Conservation (phyloP, 2,797 vertebrate genomes). For the Lithobates pipiens region DNA sequence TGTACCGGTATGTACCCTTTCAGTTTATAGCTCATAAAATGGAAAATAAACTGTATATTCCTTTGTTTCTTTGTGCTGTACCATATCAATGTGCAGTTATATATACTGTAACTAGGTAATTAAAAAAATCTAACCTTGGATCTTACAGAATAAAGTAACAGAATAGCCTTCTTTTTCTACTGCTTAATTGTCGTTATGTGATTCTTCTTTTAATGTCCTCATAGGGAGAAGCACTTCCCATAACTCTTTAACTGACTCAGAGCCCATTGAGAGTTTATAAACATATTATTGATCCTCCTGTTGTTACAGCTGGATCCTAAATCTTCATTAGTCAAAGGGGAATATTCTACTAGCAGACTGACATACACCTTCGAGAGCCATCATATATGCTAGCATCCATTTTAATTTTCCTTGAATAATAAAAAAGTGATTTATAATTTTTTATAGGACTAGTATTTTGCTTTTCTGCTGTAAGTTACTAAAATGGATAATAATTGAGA, state of each 20-base stretch:
- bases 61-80: neutral
- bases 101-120: constrained; percentile 25
- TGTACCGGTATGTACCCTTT: neutral
- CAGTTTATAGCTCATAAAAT: neutral
- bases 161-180: neutral
- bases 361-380: neutral
- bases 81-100: neutral
- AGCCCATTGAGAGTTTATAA: constrained; percentile 35
- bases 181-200: constrained; percentile 39
- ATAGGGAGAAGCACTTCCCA: constrained; percentile 21
- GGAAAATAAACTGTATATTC: neutral
- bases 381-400: neutral
- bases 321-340: neutral
- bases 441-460: neutral
- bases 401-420: constrained; percentile 1
- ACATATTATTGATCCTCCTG: constrained; percentile 40
- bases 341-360: neutral
- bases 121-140: constrained; percentile 43
- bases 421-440: constrained; percentile 10
- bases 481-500: neutral
- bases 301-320: constrained; percentile 44
- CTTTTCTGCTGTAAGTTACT: neutral
- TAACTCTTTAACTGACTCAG: constrained; percentile 25
- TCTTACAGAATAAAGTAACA: neutral
- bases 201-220: neutral